phyloP scores from a whole-genome alignment of 2,888 invertebrate genomes.

The Apotomis capreana region DNA sequence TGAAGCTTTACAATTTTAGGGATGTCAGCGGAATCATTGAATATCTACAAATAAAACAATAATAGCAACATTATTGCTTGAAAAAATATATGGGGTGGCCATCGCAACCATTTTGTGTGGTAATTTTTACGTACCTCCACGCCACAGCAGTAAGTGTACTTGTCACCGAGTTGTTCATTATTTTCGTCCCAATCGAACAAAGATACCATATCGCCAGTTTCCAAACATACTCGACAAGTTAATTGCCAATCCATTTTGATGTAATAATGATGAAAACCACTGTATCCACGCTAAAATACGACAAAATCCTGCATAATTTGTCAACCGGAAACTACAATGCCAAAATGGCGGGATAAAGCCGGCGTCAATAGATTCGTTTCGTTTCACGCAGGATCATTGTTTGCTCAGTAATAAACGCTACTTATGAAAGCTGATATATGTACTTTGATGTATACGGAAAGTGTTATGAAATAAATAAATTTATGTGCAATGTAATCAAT shows the following conservation, averaged over 20 bases:
- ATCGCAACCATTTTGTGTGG: slow-evolving; percentile 81
- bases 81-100: slow-evolving; percentile 81
- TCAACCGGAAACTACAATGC: slow-evolving; percentile 62
- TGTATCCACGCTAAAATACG: slow-evolving; percentile 49
- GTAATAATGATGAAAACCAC: slow-evolving; percentile 42
- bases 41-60: slow-evolving; percentile 68
- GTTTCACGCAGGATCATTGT: slow-evolving; percentile 44
- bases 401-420: not conserved
- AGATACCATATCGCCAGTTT: slow-evolving; percentile 81
- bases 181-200: slow-evolving; percentile 83
- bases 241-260: slow-evolving; percentile 81
- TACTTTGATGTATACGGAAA: no score
- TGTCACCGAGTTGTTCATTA: slow-evolving; percentile 80
- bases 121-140: slow-evolving; percentile 79
- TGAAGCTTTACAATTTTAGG: slow-evolving; percentile 57
- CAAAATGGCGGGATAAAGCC: slow-evolving; percentile 58
- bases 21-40: slow-evolving; percentile 76
- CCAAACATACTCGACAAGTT: slow-evolving; percentile 80
- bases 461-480: not conserved
- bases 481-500: not conserved
- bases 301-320: slow-evolving; percentile 59
- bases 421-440: not conserved
- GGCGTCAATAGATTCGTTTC: slow-evolving; percentile 49
- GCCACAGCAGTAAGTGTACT: slow-evolving; percentile 78
- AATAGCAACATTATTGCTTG: slow-evolving; percentile 81